Evolutionary conservation across 1,140 invertebrate genomes (phyloP).

Genomic region (Hestina assimilis): DNA sequence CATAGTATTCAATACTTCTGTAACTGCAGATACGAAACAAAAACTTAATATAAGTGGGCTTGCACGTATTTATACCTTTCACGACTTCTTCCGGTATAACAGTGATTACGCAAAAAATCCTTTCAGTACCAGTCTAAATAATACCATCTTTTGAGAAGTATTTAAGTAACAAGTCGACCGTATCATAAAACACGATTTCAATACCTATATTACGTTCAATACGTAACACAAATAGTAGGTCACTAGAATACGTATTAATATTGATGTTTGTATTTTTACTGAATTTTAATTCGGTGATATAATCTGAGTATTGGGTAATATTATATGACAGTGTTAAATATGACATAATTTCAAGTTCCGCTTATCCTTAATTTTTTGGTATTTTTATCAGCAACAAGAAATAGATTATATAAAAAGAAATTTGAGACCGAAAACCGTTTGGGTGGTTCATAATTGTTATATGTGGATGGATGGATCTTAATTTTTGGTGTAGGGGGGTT

Average conservation of each 20-base stretch:
- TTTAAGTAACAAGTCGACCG: slow-evolving; percentile 1
- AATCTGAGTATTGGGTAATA: background rate
- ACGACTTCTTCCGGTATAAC: slow-evolving; percentile 1
- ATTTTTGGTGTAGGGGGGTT: no score
- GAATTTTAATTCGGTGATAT: background rate
- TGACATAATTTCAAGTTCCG: background rate
- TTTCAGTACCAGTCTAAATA: background rate
- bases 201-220: slow-evolving; percentile 7
- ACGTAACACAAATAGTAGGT: slow-evolving; percentile 11
- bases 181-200: background rate
- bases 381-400: no score
- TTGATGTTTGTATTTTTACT: slow-evolving; percentile 1
- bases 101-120: slow-evolving; percentile 6
- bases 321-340: background rate
- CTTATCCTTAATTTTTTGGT: no score
- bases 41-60: background rate
- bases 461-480: no score
- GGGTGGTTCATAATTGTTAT: no score
- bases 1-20: no score
- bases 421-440: no score
- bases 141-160: background rate
- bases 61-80: background rate
- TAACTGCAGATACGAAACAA: no score
- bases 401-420: no score
- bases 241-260: slow-evolving; percentile 6